These are phyloP conservation scores for Peucedramus taeniatus DNA, from an alignment of 2,113 vertebrate genomes.

Conservation along the genomic window DNA sequence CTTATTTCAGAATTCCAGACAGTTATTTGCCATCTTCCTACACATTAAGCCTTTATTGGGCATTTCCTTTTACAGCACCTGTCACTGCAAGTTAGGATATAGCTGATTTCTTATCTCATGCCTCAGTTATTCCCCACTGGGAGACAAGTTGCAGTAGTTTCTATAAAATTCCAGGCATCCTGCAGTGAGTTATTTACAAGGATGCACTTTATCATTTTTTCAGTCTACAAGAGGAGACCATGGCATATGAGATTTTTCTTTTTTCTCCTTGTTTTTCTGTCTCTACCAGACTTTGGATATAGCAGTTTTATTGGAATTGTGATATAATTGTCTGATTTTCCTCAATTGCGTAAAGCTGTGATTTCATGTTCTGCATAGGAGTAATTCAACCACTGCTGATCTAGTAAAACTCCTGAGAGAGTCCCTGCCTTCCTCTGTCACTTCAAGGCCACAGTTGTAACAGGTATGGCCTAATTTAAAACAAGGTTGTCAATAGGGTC, in stretches of 20 bases:
- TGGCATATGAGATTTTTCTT: not conserved
- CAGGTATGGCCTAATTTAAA: not conserved
- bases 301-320: not conserved
- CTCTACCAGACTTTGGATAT: not conserved
- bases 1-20: slow-evolving; percentile 21
- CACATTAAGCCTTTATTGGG: slow-evolving; percentile 17
- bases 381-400: not conserved
- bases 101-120: slow-evolving; percentile 34
- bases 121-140: slow-evolving; percentile 3
- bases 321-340: slow-evolving; percentile 10
- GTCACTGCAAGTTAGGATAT: slow-evolving; percentile 1
- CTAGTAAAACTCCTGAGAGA: not conserved
- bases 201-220: slow-evolving; percentile 20
- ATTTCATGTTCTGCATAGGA: slow-evolving; percentile 14
- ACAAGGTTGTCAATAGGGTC: not conserved
- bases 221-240: not conserved
- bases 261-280: not conserved
- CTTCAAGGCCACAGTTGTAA: not conserved
- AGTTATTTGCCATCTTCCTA: slow-evolving; percentile 13
- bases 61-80: slow-evolving; percentile 8
- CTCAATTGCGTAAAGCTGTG: not conserved
- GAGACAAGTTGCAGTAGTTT: not conserved
- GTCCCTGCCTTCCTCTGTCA: not conserved
- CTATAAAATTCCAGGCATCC: slow-evolving; percentile 16
- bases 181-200: slow-evolving; percentile 14